phyloP scores from a whole-genome alignment of 1,140 invertebrate genomes.

The Temnothorax curvispinosus region DNA sequence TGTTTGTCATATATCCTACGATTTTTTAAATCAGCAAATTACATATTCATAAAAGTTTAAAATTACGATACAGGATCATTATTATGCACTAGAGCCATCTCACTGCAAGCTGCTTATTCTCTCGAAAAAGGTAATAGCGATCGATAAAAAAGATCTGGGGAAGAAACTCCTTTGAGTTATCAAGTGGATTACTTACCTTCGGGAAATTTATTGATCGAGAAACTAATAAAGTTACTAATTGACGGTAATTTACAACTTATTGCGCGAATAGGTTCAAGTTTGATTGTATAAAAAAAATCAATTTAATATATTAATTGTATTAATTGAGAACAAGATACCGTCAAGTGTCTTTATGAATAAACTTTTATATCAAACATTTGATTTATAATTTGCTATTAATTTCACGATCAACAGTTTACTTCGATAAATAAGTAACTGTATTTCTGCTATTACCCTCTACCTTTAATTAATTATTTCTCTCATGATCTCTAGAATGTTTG shows the following conservation, averaged over 20 bases:
- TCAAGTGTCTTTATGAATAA: too few relatives aligned
- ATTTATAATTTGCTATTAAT: too few relatives aligned
- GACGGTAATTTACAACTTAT: background rate
- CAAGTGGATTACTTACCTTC: background rate
- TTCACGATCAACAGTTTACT: too few relatives aligned
- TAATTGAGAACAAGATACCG: too few relatives aligned
- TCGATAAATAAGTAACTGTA: too few relatives aligned
- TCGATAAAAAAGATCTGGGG: background rate
- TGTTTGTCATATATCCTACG: background rate
- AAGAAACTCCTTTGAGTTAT: background rate
- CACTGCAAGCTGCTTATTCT: background rate
- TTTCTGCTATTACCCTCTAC: background rate
- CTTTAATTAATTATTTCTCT: background rate
- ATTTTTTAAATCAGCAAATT: background rate
- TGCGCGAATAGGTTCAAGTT: too few relatives aligned
- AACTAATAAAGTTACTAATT: background rate
- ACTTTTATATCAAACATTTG: too few relatives aligned
- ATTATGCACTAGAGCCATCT: background rate
- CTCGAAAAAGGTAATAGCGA: background rate
- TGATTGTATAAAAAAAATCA: too few relatives aligned
- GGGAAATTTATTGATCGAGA: background rate
- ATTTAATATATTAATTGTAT: too few relatives aligned
- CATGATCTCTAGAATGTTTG: background rate
- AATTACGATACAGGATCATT: background rate
- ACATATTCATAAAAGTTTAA: background rate